A percentile compares a stretch with the other conserved stretches of the same genome.
Evolutionary conservation across 2,797 vertebrate genomes (phyloP).

Genomic region (Poeciliopsis infans): DNA sequence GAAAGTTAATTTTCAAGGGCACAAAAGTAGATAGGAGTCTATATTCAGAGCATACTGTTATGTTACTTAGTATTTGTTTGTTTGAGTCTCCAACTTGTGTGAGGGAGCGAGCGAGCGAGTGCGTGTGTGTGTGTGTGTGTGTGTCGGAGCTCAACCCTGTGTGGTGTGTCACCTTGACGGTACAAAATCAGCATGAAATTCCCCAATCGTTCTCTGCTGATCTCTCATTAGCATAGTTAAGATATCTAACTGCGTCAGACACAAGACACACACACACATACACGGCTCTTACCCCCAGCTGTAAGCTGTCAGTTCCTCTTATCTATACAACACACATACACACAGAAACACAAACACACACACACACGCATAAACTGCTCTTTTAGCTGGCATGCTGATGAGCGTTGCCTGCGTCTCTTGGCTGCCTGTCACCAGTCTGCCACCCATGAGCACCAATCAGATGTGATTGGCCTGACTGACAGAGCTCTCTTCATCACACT

Average conservation of each 20-base stretch:
- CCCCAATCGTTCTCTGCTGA: constrained; percentile 78
- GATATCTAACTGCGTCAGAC: constrained; percentile 82
- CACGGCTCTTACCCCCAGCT: constrained; percentile 78
- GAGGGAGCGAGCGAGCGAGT: constrained; percentile 17
- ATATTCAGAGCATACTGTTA: constrained; percentile 43
- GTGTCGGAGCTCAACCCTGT: constrained; percentile 53
- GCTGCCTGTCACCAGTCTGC: constrained; percentile 81
- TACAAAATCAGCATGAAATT: constrained; percentile 80
- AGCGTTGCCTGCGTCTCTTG: constrained; percentile 80
- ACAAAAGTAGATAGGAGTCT: constrained; percentile 51
- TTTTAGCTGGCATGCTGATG: constrained; percentile 82
- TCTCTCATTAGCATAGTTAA: constrained; percentile 83
- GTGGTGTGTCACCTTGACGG: constrained; percentile 77
- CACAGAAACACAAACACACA: constrained; percentile 41
- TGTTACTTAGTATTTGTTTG: constrained; percentile 50
- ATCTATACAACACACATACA: constrained; percentile 73
- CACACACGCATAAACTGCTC: constrained; percentile 72
- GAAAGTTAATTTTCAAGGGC: constrained; percentile 74
- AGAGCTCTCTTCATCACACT: constrained; percentile 77
- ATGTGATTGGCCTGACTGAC: constrained; percentile 82
- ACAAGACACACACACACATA: constrained; percentile 55
- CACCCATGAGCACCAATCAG: constrained; percentile 82
- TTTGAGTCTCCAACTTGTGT: constrained; percentile 25
- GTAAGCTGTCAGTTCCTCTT: constrained; percentile 83
- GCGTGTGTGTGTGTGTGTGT: constrained; percentile 7